These are phyloP conservation scores for Ariopsis seemanni DNA, from an alignment of 2,113 vertebrate species.

Conservation along the genomic window DNA sequence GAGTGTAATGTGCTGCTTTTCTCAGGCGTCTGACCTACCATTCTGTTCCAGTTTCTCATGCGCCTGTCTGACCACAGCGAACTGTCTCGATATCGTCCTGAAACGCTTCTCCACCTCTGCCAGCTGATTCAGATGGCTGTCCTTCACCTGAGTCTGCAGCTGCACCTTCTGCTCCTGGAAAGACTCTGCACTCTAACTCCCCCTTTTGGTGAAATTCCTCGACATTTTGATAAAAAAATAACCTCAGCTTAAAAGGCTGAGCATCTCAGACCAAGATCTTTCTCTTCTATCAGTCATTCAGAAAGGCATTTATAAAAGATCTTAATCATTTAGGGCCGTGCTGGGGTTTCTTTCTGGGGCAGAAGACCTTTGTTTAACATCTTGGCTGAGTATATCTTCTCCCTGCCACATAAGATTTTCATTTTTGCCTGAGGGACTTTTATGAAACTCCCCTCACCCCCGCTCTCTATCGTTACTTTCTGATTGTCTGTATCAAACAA, in stretches of 20 bases:
- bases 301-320: not conserved
- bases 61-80: conserved; percentile 76
- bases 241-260: not conserved
- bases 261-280: not conserved
- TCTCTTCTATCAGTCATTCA: not conserved
- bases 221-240: conserved; percentile 26
- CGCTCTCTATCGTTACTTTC: conserved; percentile 64
- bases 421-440: conserved; percentile 63
- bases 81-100: conserved; percentile 76
- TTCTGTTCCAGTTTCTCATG: conserved; percentile 84
- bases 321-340: not conserved
- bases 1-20: not conserved
- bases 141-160: conserved; percentile 81
- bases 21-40: conserved; percentile 69
- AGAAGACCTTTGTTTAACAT: conserved; percentile 56
- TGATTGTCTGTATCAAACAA: conserved; percentile 75
- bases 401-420: conserved; percentile 59
- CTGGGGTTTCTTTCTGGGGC: conserved; percentile 15
- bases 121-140: conserved; percentile 84
- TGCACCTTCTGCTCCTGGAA: conserved; percentile 86
- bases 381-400: conserved; percentile 44
- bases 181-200: conserved; percentile 29
- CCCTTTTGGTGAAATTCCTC: conserved; percentile 35
- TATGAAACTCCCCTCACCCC: conserved; percentile 57
- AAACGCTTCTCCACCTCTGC: conserved; percentile 87